Evolutionary conservation across 2,113 vertebrate species (phyloP).

Genomic region (Psilopsiagon aurifrons): DNA sequence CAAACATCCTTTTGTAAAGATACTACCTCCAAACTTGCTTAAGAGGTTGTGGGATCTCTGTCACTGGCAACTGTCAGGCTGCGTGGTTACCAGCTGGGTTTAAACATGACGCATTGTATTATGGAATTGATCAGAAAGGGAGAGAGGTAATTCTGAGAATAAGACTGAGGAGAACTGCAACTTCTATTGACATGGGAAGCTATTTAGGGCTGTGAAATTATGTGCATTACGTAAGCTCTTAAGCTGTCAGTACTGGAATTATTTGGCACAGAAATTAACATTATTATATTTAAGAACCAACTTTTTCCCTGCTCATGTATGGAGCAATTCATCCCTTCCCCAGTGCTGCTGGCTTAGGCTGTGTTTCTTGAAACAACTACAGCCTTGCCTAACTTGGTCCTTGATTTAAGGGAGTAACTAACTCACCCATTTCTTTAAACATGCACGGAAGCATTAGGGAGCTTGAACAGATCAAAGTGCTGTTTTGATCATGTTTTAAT

Average conservation of each 20-base stretch:
- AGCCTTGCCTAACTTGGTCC: background rate
- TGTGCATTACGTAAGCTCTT: background rate
- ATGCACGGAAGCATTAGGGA: background rate
- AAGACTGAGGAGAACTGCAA: background rate
- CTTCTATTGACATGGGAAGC: background rate
- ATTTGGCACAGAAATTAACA: background rate
- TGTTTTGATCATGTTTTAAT: background rate
- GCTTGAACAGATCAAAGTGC: background rate
- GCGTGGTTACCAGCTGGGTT: too few relatives aligned
- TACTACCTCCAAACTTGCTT: background rate
- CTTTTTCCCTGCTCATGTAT: background rate
- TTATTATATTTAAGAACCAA: background rate
- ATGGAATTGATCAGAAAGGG: background rate
- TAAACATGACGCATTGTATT: background rate
- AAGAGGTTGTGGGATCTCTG: background rate
- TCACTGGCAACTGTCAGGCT: too few relatives aligned
- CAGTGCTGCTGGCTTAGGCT: background rate
- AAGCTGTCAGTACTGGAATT: background rate
- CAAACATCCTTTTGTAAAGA: background rate
- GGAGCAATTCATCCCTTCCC: background rate
- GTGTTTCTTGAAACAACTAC: rapidly evolving
- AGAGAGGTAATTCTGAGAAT: background rate
- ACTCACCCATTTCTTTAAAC: background rate
- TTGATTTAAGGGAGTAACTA: background rate
- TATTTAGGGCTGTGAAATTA: background rate